Percentiles rank a stretch among this genome's conserved stretches.
Conservation (phyloP, 2,888 invertebrate genomes). For the Protophormia terraenovae region DNA sequence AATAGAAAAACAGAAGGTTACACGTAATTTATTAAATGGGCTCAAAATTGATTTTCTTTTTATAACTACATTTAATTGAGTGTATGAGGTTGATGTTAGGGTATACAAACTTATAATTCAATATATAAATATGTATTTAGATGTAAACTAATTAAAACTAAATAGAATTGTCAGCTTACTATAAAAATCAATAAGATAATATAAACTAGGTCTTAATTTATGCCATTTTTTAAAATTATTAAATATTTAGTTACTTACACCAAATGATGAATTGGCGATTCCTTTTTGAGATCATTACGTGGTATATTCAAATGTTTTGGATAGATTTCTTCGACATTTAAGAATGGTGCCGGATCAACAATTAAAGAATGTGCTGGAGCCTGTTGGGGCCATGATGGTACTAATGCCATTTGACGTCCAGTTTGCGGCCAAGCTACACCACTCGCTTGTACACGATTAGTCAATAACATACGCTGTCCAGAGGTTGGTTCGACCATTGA, state of each 20-base stretch:
- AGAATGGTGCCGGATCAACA: constrained; percentile 88
- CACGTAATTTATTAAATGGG: constrained; percentile 7
- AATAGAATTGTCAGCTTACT: neutral
- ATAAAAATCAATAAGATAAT: too few relatives aligned
- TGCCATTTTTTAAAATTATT: neutral
- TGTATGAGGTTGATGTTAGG: neutral
- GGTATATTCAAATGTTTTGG: constrained; percentile 84
- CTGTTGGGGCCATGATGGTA: constrained; percentile 92
- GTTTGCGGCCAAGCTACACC: constrained; percentile 81
- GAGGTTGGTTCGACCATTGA: constrained; percentile 94
- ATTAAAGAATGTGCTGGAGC: constrained; percentile 87
- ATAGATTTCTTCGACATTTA: constrained; percentile 84
- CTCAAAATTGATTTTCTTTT: neutral
- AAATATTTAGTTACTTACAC: constrained; percentile 74
- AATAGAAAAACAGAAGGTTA: constrained; percentile 26
- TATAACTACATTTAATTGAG: neutral
- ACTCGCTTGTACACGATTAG: constrained; percentile 82
- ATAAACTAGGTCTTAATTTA: too few relatives aligned
- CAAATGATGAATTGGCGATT: constrained; percentile 83
- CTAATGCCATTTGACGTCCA: constrained; percentile 89
- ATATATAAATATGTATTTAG: too few relatives aligned
- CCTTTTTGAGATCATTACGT: constrained; percentile 83
- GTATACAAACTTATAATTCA: neutral
- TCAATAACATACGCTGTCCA: constrained; percentile 89
- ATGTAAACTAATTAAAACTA: neutral